Evolutionary conservation across 2,113 vertebrate species (phyloP).

Genomic region (Enhydra lutris): DNA sequence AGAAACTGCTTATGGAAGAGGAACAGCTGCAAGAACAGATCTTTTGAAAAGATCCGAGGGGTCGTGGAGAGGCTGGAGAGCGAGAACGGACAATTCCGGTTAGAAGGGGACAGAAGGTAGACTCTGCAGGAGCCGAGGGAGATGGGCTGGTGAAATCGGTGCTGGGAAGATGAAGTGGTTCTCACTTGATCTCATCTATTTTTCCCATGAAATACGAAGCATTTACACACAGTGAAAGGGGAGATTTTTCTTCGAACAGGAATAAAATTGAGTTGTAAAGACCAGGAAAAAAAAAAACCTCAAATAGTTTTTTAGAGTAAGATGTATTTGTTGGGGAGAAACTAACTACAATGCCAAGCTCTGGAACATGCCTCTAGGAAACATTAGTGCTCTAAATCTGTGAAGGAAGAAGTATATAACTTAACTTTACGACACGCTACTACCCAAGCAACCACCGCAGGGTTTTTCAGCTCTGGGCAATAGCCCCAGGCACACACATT

Average conservation of each 20-base stretch:
- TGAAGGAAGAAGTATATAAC: background rate
- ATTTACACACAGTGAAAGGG: background rate
- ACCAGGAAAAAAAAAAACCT: background rate
- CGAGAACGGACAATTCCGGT: background rate
- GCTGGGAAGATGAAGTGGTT: background rate
- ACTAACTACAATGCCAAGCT: background rate
- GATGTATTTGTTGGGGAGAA: background rate
- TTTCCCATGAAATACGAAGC: background rate
- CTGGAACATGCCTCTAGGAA: background rate
- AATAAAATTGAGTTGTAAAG: background rate
- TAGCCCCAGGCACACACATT: background rate
- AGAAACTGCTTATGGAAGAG: background rate
- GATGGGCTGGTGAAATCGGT: background rate
- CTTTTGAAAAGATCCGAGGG: background rate
- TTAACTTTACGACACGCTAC: background rate
- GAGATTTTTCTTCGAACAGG: background rate
- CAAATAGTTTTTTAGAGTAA: background rate
- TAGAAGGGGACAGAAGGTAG: background rate
- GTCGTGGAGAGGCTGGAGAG: background rate
- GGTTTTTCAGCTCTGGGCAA: background rate
- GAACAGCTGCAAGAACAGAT: background rate
- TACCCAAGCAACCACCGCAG: background rate
- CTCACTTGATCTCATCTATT: background rate
- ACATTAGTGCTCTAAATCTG: background rate
- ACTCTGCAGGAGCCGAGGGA: background rate